Evolutionary conservation across 2,888 invertebrate genomes (phyloP), one percentile per base, ranked within the genome.

Genomic region (Agrotis puta): DNA sequence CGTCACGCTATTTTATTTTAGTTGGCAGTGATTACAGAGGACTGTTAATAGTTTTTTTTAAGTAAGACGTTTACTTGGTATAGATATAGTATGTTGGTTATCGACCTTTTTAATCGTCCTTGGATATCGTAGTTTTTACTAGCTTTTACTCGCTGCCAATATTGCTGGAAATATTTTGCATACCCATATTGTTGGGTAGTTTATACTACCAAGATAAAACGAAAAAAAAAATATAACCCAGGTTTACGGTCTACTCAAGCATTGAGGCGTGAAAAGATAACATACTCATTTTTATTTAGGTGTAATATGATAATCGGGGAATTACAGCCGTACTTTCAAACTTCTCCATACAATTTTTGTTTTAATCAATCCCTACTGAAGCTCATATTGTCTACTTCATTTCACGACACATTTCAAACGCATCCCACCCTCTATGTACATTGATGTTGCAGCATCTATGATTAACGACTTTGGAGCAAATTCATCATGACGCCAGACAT

Each of bases 391-490:
- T 39, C 39, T 39, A n/a, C 20, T 18, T 2, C 4, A 45, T 47
- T 56, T 53, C n/a, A 58, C 20, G 48, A 48, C 39, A 72, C 16
- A 61, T 62, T 79, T 64, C 18, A 51, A 50, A 20, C n/a, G 48
- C 24, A 33, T 24, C 24, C 16, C 7, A 11, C 61, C 45, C 53
- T 24, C 20, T 24, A 51, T 24, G 18, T 67, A 58, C 51, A 74
- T 69, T 54, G 62, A 74, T 74, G 58, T 62, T 50, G n/a, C 27
- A 48, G 57, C 47, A 39, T 74, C 50, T 77, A 77, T 88, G 88
- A 88, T 88, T 84, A 87, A 88, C 81, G 88, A 88, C 56, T 81
- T 69, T 20, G 20, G 33, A 73, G 82, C 79, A 85, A 85, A 89
- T 89, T 85, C 72, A 88, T 88, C 86, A 78, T 81, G 79, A 82